Evolutionary conservation across 2,797 vertebrate genomes (phyloP).

Genomic region (Limosa lapponica): DNA sequence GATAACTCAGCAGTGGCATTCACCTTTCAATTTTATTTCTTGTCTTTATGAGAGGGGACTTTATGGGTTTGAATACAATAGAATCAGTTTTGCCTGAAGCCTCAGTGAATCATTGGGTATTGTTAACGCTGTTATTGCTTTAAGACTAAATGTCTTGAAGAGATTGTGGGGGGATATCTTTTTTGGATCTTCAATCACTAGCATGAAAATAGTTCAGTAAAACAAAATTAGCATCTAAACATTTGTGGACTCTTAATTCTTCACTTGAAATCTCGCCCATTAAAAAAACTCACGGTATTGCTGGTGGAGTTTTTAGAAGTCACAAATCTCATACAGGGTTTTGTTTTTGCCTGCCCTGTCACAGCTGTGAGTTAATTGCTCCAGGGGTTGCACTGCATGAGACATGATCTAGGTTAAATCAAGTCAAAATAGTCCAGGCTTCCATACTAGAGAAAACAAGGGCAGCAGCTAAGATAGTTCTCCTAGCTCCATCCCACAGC

Average conservation of each 20-base stretch:
- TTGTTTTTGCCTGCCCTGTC: background rate
- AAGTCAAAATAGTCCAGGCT: background rate
- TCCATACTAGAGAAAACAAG: background rate
- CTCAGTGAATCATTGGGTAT: background rate
- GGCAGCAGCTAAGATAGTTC: background rate
- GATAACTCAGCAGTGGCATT: background rate
- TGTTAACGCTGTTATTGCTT: background rate
- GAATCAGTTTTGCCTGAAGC: background rate
- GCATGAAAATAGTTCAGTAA: background rate
- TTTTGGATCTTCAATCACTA: background rate
- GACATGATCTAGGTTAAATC: background rate
- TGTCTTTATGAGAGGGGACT: background rate
- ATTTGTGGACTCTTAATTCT: background rate
- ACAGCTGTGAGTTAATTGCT: background rate
- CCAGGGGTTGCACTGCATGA: background rate
- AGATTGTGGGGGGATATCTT: background rate
- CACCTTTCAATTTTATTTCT: background rate
- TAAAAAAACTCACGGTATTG: background rate
- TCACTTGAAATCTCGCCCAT: background rate
- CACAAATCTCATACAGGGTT: background rate
- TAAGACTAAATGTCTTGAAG: background rate
- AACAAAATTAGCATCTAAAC: background rate
- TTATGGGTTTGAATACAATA: background rate
- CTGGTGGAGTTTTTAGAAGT: background rate
- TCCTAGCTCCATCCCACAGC: background rate